Evolutionary conservation across 2,797 vertebrate genomes (phyloP), one percentile per base, ranked within the genome.

Genomic region (Anolis apletophallus): DNA sequence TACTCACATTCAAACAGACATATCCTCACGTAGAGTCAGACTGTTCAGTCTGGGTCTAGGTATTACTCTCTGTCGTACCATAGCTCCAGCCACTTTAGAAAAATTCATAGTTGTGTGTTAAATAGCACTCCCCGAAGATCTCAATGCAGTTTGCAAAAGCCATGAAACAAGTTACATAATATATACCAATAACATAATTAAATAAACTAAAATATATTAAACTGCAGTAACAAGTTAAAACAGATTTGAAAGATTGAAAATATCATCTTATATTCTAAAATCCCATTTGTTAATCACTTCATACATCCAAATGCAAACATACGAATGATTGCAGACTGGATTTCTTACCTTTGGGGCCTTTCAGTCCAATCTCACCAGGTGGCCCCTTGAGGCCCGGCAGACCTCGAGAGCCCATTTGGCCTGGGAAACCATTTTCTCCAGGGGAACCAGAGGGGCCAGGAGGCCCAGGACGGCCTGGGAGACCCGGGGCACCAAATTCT

Each of bases 381-480:
- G 98, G 99, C 5, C 99, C 99, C 95, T 99, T 99, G 64, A 99
- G 97, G 89, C 99, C 99, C 14, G 98, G 98, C 75, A 99, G 97
- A 16, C 99, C 99, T 92, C 98, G 98, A 29, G 96, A 29, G 29
- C 99, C 99, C 84, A 96, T 95, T 81, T 99, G 99, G 77, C 99
- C 99, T 3, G 98, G 97, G 91, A 99, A 98, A 83, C 99, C 99
- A 13, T 98, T 99, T 93, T 98, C 97, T 78, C 99, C 99, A 46
- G 97, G 95, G 8, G 95, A 3, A 0, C 99, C 99, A 0, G 98
- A 97, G 86, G 97, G 93, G 9, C 99, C 99, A 0, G 98, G 97
- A 36, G 95, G 97, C 2, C 99, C 99, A 21, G 99, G 98, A 89
- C 89, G 97, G 57, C 99, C 99, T 71, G 99, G 99, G 85, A 99